These are phyloP conservation scores for Orcinus orca DNA, from an alignment of 2,113 vertebrate species.

Conservation along the genomic window DNA sequence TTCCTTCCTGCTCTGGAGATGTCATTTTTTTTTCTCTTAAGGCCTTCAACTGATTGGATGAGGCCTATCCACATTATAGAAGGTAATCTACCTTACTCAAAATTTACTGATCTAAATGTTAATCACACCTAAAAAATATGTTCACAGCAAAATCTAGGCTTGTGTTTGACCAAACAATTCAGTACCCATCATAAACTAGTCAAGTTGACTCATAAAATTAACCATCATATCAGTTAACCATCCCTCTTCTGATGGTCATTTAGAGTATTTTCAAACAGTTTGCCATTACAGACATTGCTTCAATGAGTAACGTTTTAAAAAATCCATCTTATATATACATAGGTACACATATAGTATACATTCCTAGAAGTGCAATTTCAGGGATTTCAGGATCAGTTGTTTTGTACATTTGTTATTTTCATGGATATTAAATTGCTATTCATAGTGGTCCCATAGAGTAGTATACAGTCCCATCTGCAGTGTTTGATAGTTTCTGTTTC, in stretches of 20 bases:
- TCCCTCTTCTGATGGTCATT: neutral
- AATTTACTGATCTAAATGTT: no score
- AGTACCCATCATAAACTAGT: neutral
- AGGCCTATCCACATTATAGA: no score
- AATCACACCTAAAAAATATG: no score
- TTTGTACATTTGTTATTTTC: neutral
- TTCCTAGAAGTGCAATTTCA: neutral
- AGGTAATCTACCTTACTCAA: no score
- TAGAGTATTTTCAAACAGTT: neutral
- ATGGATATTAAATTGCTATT: neutral
- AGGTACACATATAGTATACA: neutral
- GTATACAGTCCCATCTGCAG: neutral
- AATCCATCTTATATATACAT: neutral
- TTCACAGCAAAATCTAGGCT: neutral
- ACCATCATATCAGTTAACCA: neutral
- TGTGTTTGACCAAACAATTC: neutral
- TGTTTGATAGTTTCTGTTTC: neutral
- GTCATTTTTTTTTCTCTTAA: neutral
- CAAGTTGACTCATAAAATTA: neutral
- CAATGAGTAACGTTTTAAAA: neutral
- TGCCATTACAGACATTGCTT: neutral
- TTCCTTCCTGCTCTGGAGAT: neutral
- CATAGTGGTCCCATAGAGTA: neutral
- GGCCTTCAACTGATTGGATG: no score
- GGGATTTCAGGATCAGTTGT: neutral